Conservation (phyloP, 2,888 invertebrate species). For the Pristionchus japonicus region DNA sequence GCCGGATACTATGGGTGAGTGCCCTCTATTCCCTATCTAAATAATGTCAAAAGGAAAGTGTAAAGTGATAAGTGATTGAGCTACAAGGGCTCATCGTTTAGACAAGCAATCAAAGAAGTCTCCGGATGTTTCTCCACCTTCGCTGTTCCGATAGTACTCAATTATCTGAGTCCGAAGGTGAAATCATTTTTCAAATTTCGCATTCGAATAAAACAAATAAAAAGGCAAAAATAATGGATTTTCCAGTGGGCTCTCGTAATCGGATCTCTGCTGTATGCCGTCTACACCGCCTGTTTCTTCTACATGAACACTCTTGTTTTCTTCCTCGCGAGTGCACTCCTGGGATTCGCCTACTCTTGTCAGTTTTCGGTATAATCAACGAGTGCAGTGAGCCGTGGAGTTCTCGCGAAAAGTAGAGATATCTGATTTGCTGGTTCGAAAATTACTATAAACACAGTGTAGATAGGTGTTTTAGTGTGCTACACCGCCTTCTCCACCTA, state of each 20-base stretch:
- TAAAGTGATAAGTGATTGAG: too few relatives aligned
- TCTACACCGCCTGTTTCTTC: neutral
- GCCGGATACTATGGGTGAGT: constrained; percentile 26
- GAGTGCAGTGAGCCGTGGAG: too few relatives aligned
- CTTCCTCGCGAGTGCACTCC: neutral
- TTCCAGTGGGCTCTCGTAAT: neutral
- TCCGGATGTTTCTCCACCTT: neutral
- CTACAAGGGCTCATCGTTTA: neutral
- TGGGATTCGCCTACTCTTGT: neutral
- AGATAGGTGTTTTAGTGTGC: neutral
- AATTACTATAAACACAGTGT: neutral
- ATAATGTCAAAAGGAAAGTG: neutral
- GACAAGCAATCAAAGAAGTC: constrained; percentile 1
- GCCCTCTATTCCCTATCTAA: neutral
- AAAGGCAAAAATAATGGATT: too few relatives aligned
- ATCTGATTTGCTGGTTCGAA: neutral
- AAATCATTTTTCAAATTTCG: too few relatives aligned
- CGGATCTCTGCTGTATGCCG: neutral
- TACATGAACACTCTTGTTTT: neutral
- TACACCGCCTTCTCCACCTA: neutral
- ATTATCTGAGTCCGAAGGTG: neutral
- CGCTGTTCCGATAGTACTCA: neutral
- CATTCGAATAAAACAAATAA: too few relatives aligned
- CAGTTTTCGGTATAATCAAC: too few relatives aligned
- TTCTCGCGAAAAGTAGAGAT: too few relatives aligned